Conservation (phyloP, 2,113 vertebrate species). For the Macroglossus sobrinus region DNA sequence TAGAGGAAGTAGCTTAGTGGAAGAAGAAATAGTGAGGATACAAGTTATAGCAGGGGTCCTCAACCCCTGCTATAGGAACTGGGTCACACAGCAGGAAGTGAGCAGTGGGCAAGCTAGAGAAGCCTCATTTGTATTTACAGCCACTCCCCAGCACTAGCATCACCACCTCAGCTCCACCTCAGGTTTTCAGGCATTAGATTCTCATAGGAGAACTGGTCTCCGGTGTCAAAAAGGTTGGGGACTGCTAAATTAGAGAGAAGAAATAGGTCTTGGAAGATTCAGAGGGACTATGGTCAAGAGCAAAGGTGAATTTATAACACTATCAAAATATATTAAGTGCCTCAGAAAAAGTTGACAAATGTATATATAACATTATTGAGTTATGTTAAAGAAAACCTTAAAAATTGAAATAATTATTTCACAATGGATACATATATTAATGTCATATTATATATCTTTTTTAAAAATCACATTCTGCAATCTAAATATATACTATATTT, state of each 20-base stretch:
- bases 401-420: conserved; percentile 6
- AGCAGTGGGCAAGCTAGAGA: too few species aligned
- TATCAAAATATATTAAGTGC: neutral
- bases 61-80: too few species aligned
- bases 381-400: neutral
- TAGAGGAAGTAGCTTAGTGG: neutral
- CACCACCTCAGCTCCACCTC: too few species aligned
- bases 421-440: neutral
- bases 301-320: neutral
- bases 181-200: too few species aligned
- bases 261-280: neutral
- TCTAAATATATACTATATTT: neutral
- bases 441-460: neutral
- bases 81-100: too few species aligned
- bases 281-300: neutral
- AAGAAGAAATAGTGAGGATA: neutral
- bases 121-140: too few species aligned
- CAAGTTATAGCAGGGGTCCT: neutral
- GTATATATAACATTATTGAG: neutral
- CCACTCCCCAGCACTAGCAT: too few species aligned
- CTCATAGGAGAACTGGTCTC: too few species aligned
- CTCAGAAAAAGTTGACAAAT: neutral
- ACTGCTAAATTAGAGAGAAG: neutral
- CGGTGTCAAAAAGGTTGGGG: too few species aligned
- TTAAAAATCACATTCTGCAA: neutral